phyloP scores from a whole-genome alignment of 2,888 invertebrate species.

The Ophion slaviceki region DNA sequence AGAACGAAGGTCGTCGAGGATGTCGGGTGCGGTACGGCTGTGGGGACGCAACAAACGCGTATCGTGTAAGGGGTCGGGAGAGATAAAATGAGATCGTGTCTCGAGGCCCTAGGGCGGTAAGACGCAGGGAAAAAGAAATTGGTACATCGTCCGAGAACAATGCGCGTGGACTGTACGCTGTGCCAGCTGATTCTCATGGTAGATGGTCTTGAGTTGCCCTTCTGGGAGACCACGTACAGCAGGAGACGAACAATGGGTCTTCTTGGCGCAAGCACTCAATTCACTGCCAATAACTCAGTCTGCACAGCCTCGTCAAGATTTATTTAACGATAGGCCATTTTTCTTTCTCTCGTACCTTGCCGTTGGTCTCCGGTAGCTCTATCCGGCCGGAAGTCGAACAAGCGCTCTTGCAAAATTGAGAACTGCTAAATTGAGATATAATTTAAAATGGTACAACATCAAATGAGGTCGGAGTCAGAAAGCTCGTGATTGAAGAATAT shows the following conservation, averaged over 20 bases:
- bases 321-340: background rate
- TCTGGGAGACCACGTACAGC: slow-evolving; percentile 36
- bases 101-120: slow-evolving; percentile 68
- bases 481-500: too few relatives aligned
- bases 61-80: slow-evolving; percentile 80
- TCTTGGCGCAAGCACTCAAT: slow-evolving; percentile 33
- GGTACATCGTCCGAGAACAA: slow-evolving; percentile 80
- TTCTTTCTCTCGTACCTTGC: background rate
- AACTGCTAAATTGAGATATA: background rate
- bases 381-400: background rate
- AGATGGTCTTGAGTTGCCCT: slow-evolving; percentile 41
- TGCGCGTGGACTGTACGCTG: slow-evolving; percentile 58
- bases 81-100: slow-evolving; percentile 83
- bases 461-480: too few relatives aligned
- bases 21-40: slow-evolving; percentile 69
- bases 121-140: slow-evolving; percentile 80
- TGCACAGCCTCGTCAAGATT: background rate
- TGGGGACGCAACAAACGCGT: slow-evolving; percentile 79
- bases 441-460: too few relatives aligned
- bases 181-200: slow-evolving; percentile 52
- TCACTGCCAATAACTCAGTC: background rate
- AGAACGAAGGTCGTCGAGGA: slow-evolving; percentile 48
- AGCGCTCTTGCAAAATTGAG: background rate
- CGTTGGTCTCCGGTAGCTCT: too few relatives aligned
- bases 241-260: slow-evolving; percentile 14